phyloP scores from a whole-genome alignment of 2,113 vertebrate genomes.

The Chauna torquata region DNA sequence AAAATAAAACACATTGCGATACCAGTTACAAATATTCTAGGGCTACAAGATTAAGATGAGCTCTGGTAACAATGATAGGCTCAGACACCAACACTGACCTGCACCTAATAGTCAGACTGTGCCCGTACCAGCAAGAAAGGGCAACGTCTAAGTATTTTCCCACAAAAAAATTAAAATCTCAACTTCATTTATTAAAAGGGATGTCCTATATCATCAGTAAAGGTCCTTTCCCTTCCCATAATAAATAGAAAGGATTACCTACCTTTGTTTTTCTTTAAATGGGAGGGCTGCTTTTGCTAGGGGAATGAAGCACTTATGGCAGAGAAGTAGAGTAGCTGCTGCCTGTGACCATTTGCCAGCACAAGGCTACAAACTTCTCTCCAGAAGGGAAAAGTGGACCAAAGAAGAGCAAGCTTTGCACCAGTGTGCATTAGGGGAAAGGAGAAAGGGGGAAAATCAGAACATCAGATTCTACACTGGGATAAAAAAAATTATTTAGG shows the following conservation, averaged over 20 bases:
- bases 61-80: background rate
- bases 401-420: background rate
- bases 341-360: background rate
- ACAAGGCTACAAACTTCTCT: rapidly evolving
- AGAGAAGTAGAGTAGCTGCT: background rate
- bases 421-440: background rate
- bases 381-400: background rate
- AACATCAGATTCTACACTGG: background rate
- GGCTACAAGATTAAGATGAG: background rate
- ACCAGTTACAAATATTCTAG: background rate
- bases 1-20: background rate
- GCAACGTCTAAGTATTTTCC: background rate
- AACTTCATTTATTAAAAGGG: background rate
- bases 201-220: background rate
- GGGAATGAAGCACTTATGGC: background rate
- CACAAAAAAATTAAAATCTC: background rate
- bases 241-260: background rate
- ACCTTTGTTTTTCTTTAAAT: background rate
- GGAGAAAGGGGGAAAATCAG: background rate
- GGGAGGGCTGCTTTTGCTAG: background rate
- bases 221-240: background rate
- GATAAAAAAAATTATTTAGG: background rate
- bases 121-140: background rate
- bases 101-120: background rate
- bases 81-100: background rate